Conservation (phyloP, 2,797 vertebrate species). For the Helicolenus hilgendorfi region DNA sequence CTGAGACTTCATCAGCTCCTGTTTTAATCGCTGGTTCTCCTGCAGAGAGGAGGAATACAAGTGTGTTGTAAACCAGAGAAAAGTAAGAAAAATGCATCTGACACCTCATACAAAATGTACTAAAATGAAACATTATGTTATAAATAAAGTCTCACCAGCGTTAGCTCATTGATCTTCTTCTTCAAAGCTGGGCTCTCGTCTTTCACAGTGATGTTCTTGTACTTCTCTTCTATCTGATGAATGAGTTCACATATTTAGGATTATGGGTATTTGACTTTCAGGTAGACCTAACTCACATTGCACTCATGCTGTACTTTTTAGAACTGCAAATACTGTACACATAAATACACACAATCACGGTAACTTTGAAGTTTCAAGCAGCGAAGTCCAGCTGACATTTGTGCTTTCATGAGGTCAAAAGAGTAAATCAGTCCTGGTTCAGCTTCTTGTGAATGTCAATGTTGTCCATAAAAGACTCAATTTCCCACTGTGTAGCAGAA, state of each 20-base stretch:
- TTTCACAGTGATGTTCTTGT: conserved; percentile 91
- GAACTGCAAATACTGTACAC: neutral
- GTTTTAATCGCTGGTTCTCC: conserved; percentile 97
- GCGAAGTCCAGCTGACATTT: neutral
- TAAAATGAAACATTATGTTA: neutral
- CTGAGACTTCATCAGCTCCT: conserved; percentile 96
- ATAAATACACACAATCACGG: neutral
- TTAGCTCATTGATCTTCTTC: conserved; percentile 93
- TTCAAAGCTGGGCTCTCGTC: conserved; percentile 93
- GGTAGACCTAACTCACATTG: neutral
- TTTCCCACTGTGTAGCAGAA: neutral
- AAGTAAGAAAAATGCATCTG: too few relatives aligned
- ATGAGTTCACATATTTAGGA: conserved; percentile 16
- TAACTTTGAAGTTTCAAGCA: neutral
- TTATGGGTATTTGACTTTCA: neutral
- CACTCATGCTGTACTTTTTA: neutral
- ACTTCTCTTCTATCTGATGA: conserved; percentile 95
- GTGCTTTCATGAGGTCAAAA: neutral
- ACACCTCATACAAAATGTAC: neutral
- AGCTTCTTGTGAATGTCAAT: conserved; percentile 25
- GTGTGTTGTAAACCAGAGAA: neutral
- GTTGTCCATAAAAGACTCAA: neutral
- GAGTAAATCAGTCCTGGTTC: conserved; percentile 22
- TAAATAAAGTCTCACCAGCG: conserved; percentile 88
- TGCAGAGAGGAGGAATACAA: conserved; percentile 53